A percentile compares a stretch with the other conserved stretches of the same genome.
phyloP scores from a whole-genome alignment of 2,888 invertebrate genomes.

The Drosophila fulvimacula region DNA sequence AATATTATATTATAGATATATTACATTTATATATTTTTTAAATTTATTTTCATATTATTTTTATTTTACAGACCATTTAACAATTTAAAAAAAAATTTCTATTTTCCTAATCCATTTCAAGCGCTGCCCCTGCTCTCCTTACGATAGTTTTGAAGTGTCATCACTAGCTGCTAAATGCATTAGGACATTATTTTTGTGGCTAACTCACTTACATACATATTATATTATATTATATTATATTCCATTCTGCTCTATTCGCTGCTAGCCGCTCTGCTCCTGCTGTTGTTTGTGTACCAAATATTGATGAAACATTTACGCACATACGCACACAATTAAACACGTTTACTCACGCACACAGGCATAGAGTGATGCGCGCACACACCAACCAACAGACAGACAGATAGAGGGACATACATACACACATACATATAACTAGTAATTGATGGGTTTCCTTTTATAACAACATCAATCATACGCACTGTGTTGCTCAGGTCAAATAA shows the following conservation, averaged over 20 bases:
- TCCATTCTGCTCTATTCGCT: constrained; percentile 31
- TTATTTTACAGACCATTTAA: too few species aligned
- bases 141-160: constrained; percentile 33
- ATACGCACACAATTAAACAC: constrained; percentile 78
- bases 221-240: constrained; percentile 26
- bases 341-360: constrained; percentile 73
- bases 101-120: too few species aligned
- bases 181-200: constrained; percentile 62
- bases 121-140: background rate
- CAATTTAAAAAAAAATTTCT: too few species aligned
- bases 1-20: too few species aligned
- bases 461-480: constrained; percentile 78
- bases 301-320: constrained; percentile 78
- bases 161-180: constrained; percentile 56
- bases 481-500: constrained; percentile 64
- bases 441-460: constrained; percentile 78
- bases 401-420: constrained; percentile 41
- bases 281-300: constrained; percentile 72
- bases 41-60: too few species aligned
- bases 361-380: constrained; percentile 45
- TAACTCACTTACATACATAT: constrained; percentile 49
- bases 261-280: constrained; percentile 50
- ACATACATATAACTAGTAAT: constrained; percentile 62
- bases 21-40: too few species aligned
- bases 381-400: constrained; percentile 35